These are phyloP conservation scores for Maniola hyperantus DNA, from an alignment of 2,888 invertebrate species.

Conservation along the genomic window DNA sequence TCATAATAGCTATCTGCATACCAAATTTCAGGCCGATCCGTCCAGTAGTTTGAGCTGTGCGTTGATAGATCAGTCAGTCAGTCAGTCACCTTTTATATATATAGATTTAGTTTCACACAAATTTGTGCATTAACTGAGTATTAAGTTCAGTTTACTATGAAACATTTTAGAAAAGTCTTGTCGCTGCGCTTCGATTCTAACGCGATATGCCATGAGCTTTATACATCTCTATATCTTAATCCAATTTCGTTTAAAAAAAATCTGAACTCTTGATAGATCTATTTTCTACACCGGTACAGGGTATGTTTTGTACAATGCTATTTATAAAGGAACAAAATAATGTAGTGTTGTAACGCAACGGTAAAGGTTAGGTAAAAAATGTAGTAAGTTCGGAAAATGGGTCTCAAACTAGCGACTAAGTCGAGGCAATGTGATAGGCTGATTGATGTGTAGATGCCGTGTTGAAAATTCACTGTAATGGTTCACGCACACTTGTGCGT, in stretches of 20 bases:
- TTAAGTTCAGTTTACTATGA: no score
- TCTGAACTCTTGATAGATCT: not conserved
- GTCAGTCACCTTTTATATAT: no score
- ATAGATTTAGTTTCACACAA: no score
- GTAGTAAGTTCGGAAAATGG: conserved; percentile 54
- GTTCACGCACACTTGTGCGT: conserved; percentile 5
- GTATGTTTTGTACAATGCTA: conserved; percentile 37
- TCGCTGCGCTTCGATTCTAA: no score
- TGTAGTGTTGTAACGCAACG: conserved; percentile 20
- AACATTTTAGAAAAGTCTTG: no score
- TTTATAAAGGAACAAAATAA: conserved; percentile 22
- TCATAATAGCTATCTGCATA: no score
- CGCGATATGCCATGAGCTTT: no score
- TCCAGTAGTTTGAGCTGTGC: no score
- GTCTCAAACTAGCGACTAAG: conserved; percentile 67
- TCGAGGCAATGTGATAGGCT: conserved; percentile 54
- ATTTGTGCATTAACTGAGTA: no score
- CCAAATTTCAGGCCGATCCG: no score
- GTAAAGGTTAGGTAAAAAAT: conserved; percentile 32
- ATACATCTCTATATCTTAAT: no score
- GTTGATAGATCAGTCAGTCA: no score
- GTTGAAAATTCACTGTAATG: conserved; percentile 36
- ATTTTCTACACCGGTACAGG: conserved; percentile 10
- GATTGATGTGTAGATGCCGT: conserved; percentile 41
- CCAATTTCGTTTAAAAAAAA: not conserved